phyloP scores from a whole-genome alignment of 2,797 vertebrate genomes.

The Margarornis squamiger region DNA sequence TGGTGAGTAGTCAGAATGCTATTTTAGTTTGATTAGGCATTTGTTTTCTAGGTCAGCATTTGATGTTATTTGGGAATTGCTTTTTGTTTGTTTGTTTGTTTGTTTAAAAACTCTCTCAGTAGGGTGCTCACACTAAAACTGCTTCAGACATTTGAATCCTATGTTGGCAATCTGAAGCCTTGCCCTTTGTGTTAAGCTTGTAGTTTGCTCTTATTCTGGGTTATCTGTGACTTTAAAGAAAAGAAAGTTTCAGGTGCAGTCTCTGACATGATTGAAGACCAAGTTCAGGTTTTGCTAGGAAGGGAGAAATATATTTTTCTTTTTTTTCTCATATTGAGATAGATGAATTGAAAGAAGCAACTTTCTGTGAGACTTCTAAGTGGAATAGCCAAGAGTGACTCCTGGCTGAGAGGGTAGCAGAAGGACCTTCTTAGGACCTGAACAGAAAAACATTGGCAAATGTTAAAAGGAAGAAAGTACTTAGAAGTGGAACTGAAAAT shows the following conservation, averaged over 20 bases:
- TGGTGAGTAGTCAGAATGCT: slow-evolving; percentile 77
- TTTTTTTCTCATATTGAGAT: neutral
- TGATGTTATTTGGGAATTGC: neutral
- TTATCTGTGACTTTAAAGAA: neutral
- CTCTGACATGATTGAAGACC: neutral
- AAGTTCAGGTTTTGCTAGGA: neutral
- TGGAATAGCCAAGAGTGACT: neutral
- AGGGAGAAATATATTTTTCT: neutral
- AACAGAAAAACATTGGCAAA: neutral
- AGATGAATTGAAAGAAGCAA: neutral
- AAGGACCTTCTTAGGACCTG: neutral
- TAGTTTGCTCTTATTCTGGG: neutral
- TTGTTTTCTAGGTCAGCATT: neutral
- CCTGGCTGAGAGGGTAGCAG: neutral
- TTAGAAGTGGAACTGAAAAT: neutral
- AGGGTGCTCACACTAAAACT: neutral
- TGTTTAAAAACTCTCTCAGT: neutral
- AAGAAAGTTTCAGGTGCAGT: neutral
- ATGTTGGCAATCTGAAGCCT: neutral
- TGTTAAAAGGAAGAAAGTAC: neutral
- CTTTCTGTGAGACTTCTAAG: neutral
- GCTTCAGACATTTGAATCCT: neutral
- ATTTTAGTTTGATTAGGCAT: neutral
- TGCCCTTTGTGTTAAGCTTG: neutral
- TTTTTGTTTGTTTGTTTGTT: neutral